These are phyloP conservation scores for Phocides pigmalion DNA, from an alignment of 1,140 invertebrate species.

Conservation along the genomic window DNA sequence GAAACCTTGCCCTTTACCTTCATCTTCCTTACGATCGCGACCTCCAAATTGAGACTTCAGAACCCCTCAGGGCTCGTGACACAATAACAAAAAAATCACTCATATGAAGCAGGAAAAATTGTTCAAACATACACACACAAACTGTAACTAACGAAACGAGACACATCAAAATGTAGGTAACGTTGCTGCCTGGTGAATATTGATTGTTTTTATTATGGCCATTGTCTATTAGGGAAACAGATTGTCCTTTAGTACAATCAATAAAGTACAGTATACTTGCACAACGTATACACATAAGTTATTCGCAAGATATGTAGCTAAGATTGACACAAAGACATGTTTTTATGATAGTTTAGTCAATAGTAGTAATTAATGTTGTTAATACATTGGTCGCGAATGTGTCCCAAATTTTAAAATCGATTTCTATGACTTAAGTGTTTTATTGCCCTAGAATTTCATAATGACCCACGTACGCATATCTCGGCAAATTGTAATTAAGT, in stretches of 20 bases:
- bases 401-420: conserved; percentile 16
- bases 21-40: too few species aligned
- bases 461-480: conserved; percentile 27
- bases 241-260: conserved; percentile 6
- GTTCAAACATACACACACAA: too few species aligned
- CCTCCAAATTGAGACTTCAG: too few species aligned
- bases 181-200: too few species aligned
- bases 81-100: too few species aligned
- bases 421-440: conserved; percentile 35
- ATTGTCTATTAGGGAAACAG: conserved; percentile 14
- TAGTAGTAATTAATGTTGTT: conserved; percentile 23
- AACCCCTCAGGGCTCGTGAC: too few species aligned
- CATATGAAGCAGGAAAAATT: too few species aligned
- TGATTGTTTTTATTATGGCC: not conserved
- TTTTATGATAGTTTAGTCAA: conserved; percentile 4
- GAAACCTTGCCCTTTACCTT: too few species aligned
- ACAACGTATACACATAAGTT: not conserved
- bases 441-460: conserved; percentile 38
- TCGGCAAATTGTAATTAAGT: conserved; percentile 20
- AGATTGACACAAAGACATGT: conserved; percentile 8
- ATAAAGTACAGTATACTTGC: conserved; percentile 8
- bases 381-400: conserved; percentile 7
- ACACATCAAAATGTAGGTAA: too few species aligned
- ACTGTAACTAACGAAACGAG: too few species aligned
- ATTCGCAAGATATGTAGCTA: not conserved